Conservation (phyloP, 2,888 invertebrate species). For the Amphipyra berbera region DNA sequence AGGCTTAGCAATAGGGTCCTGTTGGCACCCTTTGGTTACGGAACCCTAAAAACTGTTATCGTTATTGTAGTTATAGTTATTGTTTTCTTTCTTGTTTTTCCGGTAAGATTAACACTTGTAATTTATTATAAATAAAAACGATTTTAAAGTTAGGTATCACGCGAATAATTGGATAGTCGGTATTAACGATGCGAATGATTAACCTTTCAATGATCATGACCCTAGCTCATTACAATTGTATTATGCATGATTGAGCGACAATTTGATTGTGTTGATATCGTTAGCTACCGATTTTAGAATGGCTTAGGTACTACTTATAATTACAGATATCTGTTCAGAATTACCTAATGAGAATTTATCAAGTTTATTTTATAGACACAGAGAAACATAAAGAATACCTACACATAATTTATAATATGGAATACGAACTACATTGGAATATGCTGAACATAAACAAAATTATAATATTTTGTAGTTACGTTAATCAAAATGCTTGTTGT, state of each 20-base stretch:
- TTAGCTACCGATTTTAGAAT: conserved; percentile 18
- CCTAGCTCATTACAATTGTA: conserved; percentile 13
- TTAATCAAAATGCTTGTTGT: neutral
- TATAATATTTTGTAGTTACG: neutral
- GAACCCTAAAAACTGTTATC: too few species aligned
- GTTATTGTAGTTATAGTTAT: too few species aligned
- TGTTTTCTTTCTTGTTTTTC: too few species aligned
- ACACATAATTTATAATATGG: neutral
- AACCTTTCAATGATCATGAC: conserved; percentile 37
- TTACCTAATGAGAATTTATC: neutral
- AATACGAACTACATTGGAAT: neutral
- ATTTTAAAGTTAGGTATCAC: too few species aligned
- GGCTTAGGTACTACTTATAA: conserved; percentile 5
- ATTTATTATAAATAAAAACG: neutral
- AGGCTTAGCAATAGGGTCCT: too few species aligned
- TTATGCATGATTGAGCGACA: conserved; percentile 21
- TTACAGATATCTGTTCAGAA: conserved; percentile 7
- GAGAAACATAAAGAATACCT: conserved; percentile 1
- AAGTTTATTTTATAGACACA: conserved; percentile 2
- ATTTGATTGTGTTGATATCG: conserved; percentile 9
- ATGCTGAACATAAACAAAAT: conserved; percentile 22
- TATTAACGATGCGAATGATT: conserved; percentile 8
- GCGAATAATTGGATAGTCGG: neutral
- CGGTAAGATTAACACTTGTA: too few species aligned
- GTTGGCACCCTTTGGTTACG: too few species aligned